phyloP scores from a whole-genome alignment of 2,113 vertebrate genomes.

The Verasper variegatus region DNA sequence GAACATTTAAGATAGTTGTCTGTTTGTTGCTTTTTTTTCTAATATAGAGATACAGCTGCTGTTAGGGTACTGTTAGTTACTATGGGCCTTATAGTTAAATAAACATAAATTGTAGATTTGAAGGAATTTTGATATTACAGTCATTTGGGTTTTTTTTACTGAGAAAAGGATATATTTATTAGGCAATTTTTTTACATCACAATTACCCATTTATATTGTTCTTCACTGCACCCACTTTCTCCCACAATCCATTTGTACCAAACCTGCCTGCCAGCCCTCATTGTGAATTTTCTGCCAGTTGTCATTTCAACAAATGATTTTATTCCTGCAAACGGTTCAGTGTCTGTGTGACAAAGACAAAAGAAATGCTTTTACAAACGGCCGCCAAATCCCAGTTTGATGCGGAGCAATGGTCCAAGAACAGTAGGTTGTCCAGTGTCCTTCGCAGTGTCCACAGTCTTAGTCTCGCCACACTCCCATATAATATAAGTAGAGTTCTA shows the following conservation, averaged over 20 bases:
- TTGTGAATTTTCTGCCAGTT: slow-evolving; percentile 6
- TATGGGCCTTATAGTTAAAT: neutral
- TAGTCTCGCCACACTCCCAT: no score
- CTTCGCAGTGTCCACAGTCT: neutral
- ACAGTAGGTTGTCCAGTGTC: neutral
- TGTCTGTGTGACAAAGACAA: neutral
- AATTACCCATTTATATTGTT: neutral
- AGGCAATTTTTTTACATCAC: no score
- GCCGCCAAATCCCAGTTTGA: neutral
- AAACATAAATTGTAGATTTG: neutral
- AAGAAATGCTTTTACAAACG: neutral
- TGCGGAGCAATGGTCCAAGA: no score
- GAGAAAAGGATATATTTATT: no score
- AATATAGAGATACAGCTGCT: neutral
- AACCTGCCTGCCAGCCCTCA: neutral
- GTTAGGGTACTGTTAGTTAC: neutral
- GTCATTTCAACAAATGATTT: slow-evolving; percentile 1
- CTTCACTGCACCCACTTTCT: neutral
- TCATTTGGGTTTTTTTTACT: no score
- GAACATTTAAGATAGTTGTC: neutral
- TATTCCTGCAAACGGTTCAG: neutral
- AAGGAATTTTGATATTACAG: neutral
- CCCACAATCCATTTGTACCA: slow-evolving; percentile 8
- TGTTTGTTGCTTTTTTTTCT: no score
- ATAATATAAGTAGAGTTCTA: no score